Percentiles rank a stretch among this genome's conserved stretches.
Conservation (phyloP, 2,113 vertebrate genomes). For the Equus quagga region DNA sequence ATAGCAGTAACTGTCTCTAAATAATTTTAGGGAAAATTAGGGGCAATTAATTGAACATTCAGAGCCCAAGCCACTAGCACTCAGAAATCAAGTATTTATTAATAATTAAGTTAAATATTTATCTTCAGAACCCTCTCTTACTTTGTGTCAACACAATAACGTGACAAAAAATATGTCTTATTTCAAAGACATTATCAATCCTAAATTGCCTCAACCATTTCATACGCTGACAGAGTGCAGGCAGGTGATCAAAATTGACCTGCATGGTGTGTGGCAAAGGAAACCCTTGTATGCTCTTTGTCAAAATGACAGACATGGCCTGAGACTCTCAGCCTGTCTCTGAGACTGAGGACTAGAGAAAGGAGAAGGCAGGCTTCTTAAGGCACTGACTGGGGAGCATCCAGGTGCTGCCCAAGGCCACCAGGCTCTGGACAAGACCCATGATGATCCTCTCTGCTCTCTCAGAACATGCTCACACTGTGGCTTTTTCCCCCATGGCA, state of each 20-base stretch:
- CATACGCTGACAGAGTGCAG: neutral
- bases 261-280: neutral
- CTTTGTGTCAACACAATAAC: neutral
- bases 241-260: neutral
- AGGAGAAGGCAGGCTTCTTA: neutral
- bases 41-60: neutral
- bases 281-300: neutral
- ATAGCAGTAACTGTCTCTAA: neutral
- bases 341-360: neutral
- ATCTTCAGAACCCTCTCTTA: neutral
- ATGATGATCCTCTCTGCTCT: accelerated
- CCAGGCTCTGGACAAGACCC: neutral
- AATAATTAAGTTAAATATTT: neutral
- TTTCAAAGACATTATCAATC: neutral
- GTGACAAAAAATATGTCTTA: neutral
- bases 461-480: neutral
- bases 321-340: neutral
- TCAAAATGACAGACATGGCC: neutral
- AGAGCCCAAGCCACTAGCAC: neutral
- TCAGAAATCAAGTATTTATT: neutral
- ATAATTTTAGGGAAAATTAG: neutral
- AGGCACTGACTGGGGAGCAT: neutral
- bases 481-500: neutral
- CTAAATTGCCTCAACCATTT: neutral
- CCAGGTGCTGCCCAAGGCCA: neutral